Percentiles rank a stretch among this genome's conserved stretches.
Evolutionary conservation across 2,113 vertebrate species (phyloP).

Genomic region (Sciurus niger): DNA sequence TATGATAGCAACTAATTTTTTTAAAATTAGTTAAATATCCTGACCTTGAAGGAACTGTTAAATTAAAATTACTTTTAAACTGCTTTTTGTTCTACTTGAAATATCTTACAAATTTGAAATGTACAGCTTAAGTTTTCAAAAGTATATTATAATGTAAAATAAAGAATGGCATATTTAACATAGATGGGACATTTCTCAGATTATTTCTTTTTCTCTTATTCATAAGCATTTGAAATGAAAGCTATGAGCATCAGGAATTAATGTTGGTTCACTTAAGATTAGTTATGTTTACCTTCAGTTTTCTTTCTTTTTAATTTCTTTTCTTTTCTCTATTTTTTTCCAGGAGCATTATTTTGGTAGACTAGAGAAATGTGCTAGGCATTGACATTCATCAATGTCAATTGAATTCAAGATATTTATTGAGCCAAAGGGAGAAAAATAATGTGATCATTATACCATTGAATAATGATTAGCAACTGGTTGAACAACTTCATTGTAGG

Average conservation of each 20-base stretch:
- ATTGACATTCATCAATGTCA: slow-evolving; percentile 13
- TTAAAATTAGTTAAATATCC: slow-evolving; percentile 52
- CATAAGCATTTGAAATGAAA: slow-evolving; percentile 22
- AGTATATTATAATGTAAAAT: slow-evolving; percentile 50
- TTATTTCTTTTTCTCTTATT: neutral
- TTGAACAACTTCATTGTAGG: neutral
- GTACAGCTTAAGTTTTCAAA: neutral
- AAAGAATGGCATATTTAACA: slow-evolving; percentile 30
- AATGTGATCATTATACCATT: neutral
- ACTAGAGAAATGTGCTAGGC: neutral
- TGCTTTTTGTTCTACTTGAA: slow-evolving; percentile 9
- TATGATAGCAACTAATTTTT: slow-evolving; percentile 43
- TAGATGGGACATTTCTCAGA: neutral
- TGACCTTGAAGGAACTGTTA: slow-evolving; percentile 25
- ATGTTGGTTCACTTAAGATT: neutral
- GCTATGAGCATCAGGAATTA: neutral
- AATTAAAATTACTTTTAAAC: slow-evolving; percentile 51
- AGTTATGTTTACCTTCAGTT: neutral
- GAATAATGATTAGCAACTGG: neutral
- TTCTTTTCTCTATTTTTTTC: neutral
- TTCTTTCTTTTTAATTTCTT: neutral
- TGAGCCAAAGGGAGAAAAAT: neutral
- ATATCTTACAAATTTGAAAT: slow-evolving; percentile 34
- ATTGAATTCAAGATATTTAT: neutral
- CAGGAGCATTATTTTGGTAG: neutral